These are phyloP conservation scores for Bombus pascuorum DNA, from an alignment of 1,140 invertebrate species.

Conservation along the genomic window DNA sequence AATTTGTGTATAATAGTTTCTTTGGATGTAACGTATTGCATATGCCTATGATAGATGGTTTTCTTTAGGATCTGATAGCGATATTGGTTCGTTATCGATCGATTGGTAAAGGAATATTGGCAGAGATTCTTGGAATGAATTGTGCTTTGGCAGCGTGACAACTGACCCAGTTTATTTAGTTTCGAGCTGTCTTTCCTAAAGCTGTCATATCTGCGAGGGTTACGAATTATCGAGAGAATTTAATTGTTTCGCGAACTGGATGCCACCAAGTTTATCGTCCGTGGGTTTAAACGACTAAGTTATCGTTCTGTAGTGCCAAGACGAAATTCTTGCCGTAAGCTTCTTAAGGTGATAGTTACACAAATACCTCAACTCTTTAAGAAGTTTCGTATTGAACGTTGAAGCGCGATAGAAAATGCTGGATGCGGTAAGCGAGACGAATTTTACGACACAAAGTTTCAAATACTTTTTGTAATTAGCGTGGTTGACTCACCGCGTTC, in stretches of 20 bases:
- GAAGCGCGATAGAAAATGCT: background rate
- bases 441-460: background rate
- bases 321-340: background rate
- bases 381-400: background rate
- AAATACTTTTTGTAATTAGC: background rate
- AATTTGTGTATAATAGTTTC: background rate
- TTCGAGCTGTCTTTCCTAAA: constrained; percentile 1
- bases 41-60: background rate
- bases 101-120: background rate
- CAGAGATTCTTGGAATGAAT: background rate
- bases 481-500: background rate
- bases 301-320: background rate
- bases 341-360: too few relatives aligned
- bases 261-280: background rate
- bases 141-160: background rate
- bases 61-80: background rate
- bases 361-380: background rate
- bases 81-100: background rate
- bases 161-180: constrained; percentile 41
- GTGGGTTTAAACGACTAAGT: background rate
- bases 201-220: background rate
- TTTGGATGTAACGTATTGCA: background rate
- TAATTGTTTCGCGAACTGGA: constrained; percentile 17
- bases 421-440: too few relatives aligned
- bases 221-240: constrained; percentile 5